phyloP scores from a whole-genome alignment of 2,113 vertebrate genomes.

The Xyliphius kryptos region DNA sequence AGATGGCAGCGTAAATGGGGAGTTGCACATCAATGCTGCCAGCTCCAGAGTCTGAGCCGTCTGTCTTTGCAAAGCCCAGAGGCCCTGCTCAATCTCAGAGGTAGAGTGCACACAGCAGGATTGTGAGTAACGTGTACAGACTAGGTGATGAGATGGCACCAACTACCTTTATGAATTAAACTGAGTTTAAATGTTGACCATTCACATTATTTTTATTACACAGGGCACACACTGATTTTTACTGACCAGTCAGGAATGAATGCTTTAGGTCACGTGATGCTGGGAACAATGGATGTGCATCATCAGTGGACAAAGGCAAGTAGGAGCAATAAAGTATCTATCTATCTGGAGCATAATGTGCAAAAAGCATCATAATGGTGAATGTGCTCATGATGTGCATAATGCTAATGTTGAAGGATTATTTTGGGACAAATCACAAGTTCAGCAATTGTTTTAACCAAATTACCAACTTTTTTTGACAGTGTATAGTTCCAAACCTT shows the following conservation, averaged over 20 bases:
- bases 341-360: too few relatives aligned
- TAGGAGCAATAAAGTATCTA: too few relatives aligned
- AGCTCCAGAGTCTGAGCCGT: slow-evolving; percentile 85
- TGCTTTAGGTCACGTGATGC: slow-evolving; percentile 82
- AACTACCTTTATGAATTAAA: neutral
- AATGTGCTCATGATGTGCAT: too few relatives aligned
- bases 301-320: slow-evolving; percentile 59
- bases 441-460: too few relatives aligned
- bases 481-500: too few relatives aligned
- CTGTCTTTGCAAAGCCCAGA: slow-evolving; percentile 81
- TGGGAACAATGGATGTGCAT: slow-evolving; percentile 94
- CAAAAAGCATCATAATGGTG: too few relatives aligned
- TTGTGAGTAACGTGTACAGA: neutral
- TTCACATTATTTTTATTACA: slow-evolving; percentile 4
- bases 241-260: slow-evolving; percentile 91
- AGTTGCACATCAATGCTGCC: slow-evolving; percentile 80
- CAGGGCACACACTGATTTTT: slow-evolving; percentile 80
- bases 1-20: slow-evolving; percentile 98
- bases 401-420: too few relatives aligned
- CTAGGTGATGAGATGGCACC: neutral
- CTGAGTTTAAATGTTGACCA: slow-evolving; percentile 8
- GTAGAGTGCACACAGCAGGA: slow-evolving; percentile 51
- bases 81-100: slow-evolving; percentile 73
- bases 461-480: too few relatives aligned
- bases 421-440: too few relatives aligned